A percentile compares a stretch with the other conserved stretches of the same genome.
Conservation (phyloP, 2,888 invertebrate species). For the Diarsia dahlii region DNA sequence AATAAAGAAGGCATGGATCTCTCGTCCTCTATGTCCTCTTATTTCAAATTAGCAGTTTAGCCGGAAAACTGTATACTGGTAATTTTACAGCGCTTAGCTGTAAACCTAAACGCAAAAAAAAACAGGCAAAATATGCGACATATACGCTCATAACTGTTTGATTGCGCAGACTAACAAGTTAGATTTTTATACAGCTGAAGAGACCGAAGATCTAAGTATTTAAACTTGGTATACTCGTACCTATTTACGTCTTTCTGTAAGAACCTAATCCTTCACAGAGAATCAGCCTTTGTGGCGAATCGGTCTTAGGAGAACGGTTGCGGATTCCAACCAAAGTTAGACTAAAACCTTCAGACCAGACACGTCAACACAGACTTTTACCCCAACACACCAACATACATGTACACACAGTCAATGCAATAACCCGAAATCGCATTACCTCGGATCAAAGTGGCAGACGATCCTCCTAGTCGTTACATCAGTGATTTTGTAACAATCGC, state of each 20-base stretch:
- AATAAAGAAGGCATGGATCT: not conserved
- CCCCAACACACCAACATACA: conserved; percentile 13
- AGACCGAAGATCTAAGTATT: too few species aligned
- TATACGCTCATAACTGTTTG: too few species aligned
- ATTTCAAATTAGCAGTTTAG: not conserved
- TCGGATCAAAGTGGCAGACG: conserved; percentile 67
- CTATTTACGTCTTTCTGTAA: too few species aligned
- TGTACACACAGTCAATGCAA: conserved; percentile 48
- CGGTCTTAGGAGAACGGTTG: too few species aligned
- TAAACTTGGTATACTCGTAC: too few species aligned
- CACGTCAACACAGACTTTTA: conserved; percentile 20
- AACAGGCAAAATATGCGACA: too few species aligned
- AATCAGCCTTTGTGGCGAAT: too few species aligned
- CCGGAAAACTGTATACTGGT: too few species aligned
- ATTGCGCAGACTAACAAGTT: too few species aligned
- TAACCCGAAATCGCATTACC: conserved; percentile 68
- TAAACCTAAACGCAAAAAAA: not conserved
- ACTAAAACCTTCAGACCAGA: not conserved
- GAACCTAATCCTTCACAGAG: too few species aligned
- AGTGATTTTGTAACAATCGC: conserved; percentile 79
- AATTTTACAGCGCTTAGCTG: not conserved
- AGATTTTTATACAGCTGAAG: too few species aligned
- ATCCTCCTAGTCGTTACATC: conserved; percentile 68
- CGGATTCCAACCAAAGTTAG: too few species aligned
- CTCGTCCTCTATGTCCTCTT: not conserved